Evolutionary conservation across 2,888 invertebrate species (phyloP), one percentile per base, ranked within the genome.

Genomic region (Leucophenga montana): DNA sequence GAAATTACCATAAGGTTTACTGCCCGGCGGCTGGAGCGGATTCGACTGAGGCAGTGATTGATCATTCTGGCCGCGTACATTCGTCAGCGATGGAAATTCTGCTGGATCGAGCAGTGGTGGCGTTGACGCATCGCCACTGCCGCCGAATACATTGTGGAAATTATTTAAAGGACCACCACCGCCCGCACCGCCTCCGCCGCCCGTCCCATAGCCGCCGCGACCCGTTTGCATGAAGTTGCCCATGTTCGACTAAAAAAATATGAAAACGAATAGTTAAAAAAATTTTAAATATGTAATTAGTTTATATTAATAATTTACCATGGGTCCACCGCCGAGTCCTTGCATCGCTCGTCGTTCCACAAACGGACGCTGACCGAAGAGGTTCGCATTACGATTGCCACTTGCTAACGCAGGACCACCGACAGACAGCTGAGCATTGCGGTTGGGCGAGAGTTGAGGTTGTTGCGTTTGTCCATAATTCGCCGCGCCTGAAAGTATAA

Each of bases 81-180:
- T 89, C 85, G 96, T 96, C 87, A 97, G 91, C 81, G 96, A 96
- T 75, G 97, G 97, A 90, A 97, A 97, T 91, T 97, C 97, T 86
- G 95, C 95, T 80, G 96, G 93, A 91, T 97, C 97, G 85, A 97
- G 91, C 78, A 96, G 91, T 78, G 96, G 95, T 75, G 96, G 96
- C 85, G 95, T 95, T 85, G 93, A 92, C 84, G 93, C 77, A 87
- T 93, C 94, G 74, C 94, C 92, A 85, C 92, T 93, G 73, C 92
- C 92, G 86, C 93, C 92, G 89, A 95, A 95, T 89, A 95, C 95
- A 84, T 94, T 94, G 89, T 95, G 95, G 91, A 95, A 95, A 90
- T 90, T 91, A 83, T 90, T 91, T 90, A 95, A 94, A 89, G 91
- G 90, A 70, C 89, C 90, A 85, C 91, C 90, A 87, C 89, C 90